Evolutionary conservation across 1,140 invertebrate genomes (phyloP).

Genomic region (Pogonomyrmex barbatus): DNA sequence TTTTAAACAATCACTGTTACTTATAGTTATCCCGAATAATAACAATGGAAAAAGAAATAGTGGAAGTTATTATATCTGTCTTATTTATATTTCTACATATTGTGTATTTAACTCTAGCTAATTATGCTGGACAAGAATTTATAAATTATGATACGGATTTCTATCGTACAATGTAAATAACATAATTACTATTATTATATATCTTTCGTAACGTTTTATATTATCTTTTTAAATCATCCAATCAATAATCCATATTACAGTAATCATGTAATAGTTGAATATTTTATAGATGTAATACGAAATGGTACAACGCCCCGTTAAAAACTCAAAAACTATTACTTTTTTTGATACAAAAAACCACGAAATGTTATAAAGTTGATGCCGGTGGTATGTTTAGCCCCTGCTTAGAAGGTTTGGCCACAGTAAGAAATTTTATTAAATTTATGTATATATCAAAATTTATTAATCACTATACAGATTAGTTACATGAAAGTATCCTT

Average conservation of each 20-base stretch:
- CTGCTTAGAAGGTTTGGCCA: conserved; percentile 31
- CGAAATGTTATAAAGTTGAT: conserved; percentile 30
- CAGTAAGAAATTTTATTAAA: conserved; percentile 22
- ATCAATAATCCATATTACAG: background rate
- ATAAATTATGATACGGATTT: background rate
- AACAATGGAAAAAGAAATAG: too few relatives aligned
- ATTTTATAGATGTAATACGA: conserved; percentile 28
- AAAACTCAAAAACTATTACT: conserved; percentile 34
- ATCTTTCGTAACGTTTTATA: background rate
- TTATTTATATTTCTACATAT: background rate
- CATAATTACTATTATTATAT: background rate
- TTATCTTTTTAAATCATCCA: background rate
- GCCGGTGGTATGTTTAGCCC: conserved; percentile 40
- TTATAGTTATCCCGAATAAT: background rate
- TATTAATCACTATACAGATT: background rate
- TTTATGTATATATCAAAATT: background rate
- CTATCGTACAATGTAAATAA: conserved; percentile 10
- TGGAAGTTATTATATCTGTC: background rate
- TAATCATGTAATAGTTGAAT: background rate
- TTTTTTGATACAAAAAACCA: conserved; percentile 28
- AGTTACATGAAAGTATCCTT: too few relatives aligned
- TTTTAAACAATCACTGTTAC: background rate
- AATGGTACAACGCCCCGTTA: conserved; percentile 35
- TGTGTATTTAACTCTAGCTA: background rate
- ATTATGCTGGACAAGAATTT: conserved; percentile 40